Evolutionary conservation across 2,113 vertebrate species (phyloP), one percentile per base, ranked within the genome.

Genomic region (Typhlomys cinereus): DNA sequence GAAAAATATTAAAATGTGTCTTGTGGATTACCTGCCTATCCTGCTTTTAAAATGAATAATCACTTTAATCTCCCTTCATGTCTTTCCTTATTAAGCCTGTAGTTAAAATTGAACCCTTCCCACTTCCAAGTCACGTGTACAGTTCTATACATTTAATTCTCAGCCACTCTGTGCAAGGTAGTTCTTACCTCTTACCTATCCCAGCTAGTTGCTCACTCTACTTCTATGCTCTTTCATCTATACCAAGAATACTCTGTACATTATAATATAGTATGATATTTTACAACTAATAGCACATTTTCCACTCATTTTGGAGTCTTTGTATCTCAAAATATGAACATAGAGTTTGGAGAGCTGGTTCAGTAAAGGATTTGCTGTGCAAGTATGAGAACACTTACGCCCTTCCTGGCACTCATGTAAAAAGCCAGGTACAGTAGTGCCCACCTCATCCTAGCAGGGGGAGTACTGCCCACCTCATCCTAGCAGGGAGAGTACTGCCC

Each of bases 251-350:
- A 4, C n/a, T 84, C 31, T 88, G 44, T 88, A 36, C 70, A 1
- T 66, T 34, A 41, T 29, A 7, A 15, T 61, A 66, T 44, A 71
- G 46, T 66, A n/a, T 23, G 59, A 15, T 50, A n/a, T 67, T 89
- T 89, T 67, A 67, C 44, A 89, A 85, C 76, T 76, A 83, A 29
- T 57, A 62, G 81, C 54, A 87, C 70, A 87, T 57, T 52, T 85
- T 91, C 61, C 61, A 76, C 29, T 90, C 15, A 29, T n/a, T n/a
- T n/a, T n/a, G n/a, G 39, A 90, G 17, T 71, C n/a, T 27, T 73
- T 91, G 5, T 71, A 88, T 95, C 39, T 93, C 69, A 83, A 64
- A 89, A 91, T n/a, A 64, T 79, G 20, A 20, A 4, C 73, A 1
- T 66, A 20, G 46, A n/a, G 29, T 80, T 31, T 39, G 25, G 46